These are phyloP conservation scores for Stichodactyla mertensii DNA, from an alignment of 64 coral and sea anemone genomes.

Conservation along the genomic window DNA sequence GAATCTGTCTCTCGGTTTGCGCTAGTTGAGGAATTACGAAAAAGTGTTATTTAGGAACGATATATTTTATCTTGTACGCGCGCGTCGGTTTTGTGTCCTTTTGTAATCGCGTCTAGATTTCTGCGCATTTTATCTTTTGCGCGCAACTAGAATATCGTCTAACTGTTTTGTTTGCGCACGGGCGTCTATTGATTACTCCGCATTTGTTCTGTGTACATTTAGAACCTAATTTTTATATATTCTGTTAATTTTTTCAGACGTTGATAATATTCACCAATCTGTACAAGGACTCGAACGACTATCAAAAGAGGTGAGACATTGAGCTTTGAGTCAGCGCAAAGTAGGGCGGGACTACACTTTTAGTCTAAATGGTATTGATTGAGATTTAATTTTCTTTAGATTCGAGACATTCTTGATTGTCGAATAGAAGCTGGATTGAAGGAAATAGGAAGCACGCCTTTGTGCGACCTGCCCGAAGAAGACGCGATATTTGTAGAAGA, in stretches of 20 bases:
- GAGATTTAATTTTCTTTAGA: constrained; percentile 3
- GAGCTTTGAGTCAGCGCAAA: background rate
- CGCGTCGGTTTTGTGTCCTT: background rate
- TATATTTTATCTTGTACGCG: too few species aligned
- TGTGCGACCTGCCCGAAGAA: constrained; percentile 85
- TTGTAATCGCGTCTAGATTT: background rate
- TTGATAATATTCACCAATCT: constrained; percentile 80
- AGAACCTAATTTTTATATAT: background rate
- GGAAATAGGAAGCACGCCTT: constrained; percentile 63
- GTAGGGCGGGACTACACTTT: too few species aligned
- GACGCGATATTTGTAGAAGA: constrained; percentile 86
- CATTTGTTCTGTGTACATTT: background rate
- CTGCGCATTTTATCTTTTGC: background rate
- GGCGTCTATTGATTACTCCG: background rate
- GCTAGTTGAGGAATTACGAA: too few species aligned
- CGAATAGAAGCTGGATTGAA: constrained; percentile 77
- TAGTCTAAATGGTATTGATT: background rate
- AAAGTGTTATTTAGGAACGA: too few species aligned
- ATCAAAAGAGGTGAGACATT: constrained; percentile 72
- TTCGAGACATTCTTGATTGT: constrained; percentile 94
- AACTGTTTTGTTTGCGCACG: background rate
- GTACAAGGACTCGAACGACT: constrained; percentile 72
- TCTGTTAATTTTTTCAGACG: constrained; percentile 43
- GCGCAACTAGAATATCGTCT: background rate
- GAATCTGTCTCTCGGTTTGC: background rate